Evolutionary conservation across 1,140 invertebrate species (phyloP).

Genomic region (Anthonomus grandis): DNA sequence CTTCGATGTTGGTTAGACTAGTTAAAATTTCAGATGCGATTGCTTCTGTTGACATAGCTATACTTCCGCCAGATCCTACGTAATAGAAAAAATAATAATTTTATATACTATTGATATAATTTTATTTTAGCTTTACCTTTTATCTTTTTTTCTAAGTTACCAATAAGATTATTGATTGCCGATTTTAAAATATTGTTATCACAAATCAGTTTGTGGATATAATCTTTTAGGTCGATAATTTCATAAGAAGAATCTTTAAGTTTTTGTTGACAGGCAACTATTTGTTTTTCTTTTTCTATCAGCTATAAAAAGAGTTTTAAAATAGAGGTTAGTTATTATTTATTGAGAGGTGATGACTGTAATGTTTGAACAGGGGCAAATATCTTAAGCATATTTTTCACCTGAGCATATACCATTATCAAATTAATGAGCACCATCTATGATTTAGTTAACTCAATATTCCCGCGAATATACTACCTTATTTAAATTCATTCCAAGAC

Average conservation of each 20-base stretch:
- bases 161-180: conserved; percentile 18
- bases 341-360: background rate
- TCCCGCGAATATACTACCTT: no score
- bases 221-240: conserved; percentile 21
- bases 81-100: background rate
- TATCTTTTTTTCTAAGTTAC: conserved; percentile 20
- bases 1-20: conserved; percentile 15
- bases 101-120: background rate
- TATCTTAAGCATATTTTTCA: no score
- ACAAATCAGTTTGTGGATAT: conserved; percentile 11
- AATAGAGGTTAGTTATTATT: no score
- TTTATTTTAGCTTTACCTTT: conserved; percentile 1
- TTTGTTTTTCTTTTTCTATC: conserved; percentile 8
- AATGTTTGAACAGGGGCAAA: background rate
- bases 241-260: conserved; percentile 14
- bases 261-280: conserved; percentile 3
- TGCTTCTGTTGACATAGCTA: conserved; percentile 5
- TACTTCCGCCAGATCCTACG: background rate
- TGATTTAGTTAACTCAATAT: no score
- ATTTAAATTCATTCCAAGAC: no score
- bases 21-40: conserved; percentile 16
- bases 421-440: no score
- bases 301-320: no score
- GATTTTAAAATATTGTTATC: conserved; percentile 20
- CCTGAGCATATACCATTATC: no score